These are phyloP conservation scores for Lichenostomus cassidix DNA, from an alignment of 2,113 vertebrate species.

Conservation along the genomic window DNA sequence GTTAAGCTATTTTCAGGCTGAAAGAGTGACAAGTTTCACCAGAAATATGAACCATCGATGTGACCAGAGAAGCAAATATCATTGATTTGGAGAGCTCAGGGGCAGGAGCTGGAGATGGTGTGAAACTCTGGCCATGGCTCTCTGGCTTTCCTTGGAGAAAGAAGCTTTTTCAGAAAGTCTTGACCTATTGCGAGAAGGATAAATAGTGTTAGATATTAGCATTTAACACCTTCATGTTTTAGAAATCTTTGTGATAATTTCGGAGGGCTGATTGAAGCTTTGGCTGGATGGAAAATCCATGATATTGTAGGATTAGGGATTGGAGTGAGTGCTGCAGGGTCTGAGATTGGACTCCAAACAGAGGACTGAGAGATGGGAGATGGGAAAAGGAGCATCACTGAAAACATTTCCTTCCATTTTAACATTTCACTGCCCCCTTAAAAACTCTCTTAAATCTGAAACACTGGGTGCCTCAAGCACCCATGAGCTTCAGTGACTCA, in stretches of 20 bases:
- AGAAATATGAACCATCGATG: not conserved
- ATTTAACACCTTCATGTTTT: not conserved
- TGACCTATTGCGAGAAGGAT: not conserved
- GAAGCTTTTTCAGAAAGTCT: not conserved
- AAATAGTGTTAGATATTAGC: not conserved
- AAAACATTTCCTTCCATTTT: not conserved
- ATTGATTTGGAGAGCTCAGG: not conserved
- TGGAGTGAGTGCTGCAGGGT: not conserved
- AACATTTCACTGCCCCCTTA: not conserved
- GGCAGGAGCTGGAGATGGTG: not conserved
- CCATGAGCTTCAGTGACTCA: not conserved
- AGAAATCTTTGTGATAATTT: not conserved
- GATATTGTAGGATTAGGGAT: not conserved
- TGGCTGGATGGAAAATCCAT: not conserved
- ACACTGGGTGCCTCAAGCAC: not conserved
- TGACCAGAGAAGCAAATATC: not conserved
- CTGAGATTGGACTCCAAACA: not conserved
- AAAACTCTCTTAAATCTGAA: not conserved
- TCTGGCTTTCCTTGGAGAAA: not conserved
- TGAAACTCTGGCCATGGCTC: not conserved
- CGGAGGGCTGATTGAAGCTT: not conserved
- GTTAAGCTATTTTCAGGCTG: not conserved
- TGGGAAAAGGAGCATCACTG: not conserved
- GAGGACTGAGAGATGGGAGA: not conserved
- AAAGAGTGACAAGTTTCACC: not conserved